Percentiles rank a stretch among this genome's conserved stretches.
phyloP scores from a whole-genome alignment of 2,113 vertebrate species.

The Macquaria australasica region DNA sequence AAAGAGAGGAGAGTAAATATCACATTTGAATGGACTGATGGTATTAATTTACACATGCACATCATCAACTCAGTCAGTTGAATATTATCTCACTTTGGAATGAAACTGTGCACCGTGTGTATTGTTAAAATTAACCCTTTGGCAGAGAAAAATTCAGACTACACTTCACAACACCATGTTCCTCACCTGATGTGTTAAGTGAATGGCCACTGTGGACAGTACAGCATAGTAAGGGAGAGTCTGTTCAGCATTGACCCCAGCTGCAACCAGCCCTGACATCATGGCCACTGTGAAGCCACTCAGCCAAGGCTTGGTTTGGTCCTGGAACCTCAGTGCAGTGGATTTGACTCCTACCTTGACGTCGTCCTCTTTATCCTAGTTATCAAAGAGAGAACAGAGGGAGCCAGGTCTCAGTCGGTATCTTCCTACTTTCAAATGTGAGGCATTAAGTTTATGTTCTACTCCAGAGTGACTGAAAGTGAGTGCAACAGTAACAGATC shows the following conservation, averaged over 20 bases:
- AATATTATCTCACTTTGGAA: background rate
- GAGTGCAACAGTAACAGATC: background rate
- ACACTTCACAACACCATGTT: too few species aligned
- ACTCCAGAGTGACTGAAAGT: background rate
- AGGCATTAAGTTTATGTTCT: background rate
- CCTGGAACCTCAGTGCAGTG: slow-evolving; percentile 90
- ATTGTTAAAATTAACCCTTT: background rate
- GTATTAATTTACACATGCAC: background rate
- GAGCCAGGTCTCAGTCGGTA: background rate
- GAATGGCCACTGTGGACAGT: slow-evolving; percentile 82
- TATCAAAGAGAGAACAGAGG: background rate
- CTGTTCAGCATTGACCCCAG: slow-evolving; percentile 88
- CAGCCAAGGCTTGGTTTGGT: slow-evolving; percentile 93
- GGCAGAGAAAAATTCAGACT: background rate
- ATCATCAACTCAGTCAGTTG: too few species aligned
- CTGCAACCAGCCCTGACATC: slow-evolving; percentile 86
- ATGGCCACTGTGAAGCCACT: slow-evolving; percentile 89
- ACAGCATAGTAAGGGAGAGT: slow-evolving; percentile 89
- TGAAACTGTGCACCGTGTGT: background rate
- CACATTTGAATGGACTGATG: background rate
- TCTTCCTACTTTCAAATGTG: background rate
- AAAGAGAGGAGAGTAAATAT: background rate
- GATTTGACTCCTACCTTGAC: slow-evolving; percentile 92
- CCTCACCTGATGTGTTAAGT: slow-evolving; percentile 90
- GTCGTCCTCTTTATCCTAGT: slow-evolving; percentile 94